phyloP scores from a whole-genome alignment of 2,797 vertebrate species.

The Carduelis carduelis region DNA sequence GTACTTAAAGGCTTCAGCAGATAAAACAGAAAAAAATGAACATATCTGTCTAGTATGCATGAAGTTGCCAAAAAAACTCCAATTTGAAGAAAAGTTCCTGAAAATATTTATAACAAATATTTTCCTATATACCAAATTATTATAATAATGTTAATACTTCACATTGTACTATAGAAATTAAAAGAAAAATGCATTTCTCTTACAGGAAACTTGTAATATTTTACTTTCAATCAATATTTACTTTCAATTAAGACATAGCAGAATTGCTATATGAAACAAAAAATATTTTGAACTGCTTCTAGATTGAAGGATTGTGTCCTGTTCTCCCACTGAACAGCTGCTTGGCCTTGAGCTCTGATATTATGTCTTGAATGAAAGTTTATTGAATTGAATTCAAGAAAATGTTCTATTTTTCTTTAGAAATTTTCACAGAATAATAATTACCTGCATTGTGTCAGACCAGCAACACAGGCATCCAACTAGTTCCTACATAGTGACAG shows the following conservation, averaged over 20 bases:
- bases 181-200: not conserved
- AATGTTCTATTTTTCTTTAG: not conserved
- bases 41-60: not conserved
- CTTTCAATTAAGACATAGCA: not conserved
- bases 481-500: not conserved
- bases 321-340: not conserved
- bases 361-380: not conserved
- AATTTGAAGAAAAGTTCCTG: not conserved
- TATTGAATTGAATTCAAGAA: not conserved
- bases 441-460: not conserved
- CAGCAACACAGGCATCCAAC: not conserved
- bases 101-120: not conserved
- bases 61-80: not conserved
- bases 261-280: not conserved
- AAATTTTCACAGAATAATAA: not conserved
- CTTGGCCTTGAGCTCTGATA: not conserved
- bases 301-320: not conserved
- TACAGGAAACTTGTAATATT: not conserved
- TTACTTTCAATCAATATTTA: not conserved
- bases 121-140: not conserved
- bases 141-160: not conserved
- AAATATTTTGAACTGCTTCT: not conserved
- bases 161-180: not conserved
- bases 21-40: not conserved
- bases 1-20: not conserved